Evolutionary conservation across 2,797 vertebrate genomes (phyloP), one percentile per base, ranked within the genome.

Genomic region (Tokudaia muenninki): DNA sequence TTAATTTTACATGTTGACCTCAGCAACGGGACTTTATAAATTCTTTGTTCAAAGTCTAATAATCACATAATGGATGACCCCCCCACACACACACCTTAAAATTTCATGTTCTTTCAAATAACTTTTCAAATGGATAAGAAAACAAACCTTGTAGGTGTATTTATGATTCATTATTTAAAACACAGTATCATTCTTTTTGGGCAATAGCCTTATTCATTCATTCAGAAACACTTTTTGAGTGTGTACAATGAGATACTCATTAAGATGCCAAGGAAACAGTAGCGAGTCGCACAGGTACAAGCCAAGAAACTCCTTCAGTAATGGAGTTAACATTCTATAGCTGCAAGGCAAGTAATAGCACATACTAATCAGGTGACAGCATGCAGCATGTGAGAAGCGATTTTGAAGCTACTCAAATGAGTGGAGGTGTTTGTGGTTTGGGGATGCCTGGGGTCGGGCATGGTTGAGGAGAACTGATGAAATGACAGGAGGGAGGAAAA

Each of bases 11-110:
- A 29, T 75, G 10, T 95, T 67, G 29, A 92, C 67, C 14, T 92
- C 8, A n/a, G 41, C 41, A 44, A 4, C 31, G 47, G 14, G 37
- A 26, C 29, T 86, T 84, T 89, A 65, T 67, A 70, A 37, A 41
- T 82, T 41, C 11, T 81, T 95, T 92, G 59, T 77, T 94, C 16
- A 63, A 96, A 89, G 52, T 22, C 21, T 63, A 91, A 87, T 37
- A 94, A 5, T 59, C 50, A 94, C 22, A 47, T 21, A 59, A 90
- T 19, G 65, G 57, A 44, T 10, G 87, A 65, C 12, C 12, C 80
- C 41, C 14, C 44, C 70, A n/a, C n/a, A n/a, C n/a, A n/a, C n/a
- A n/a, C 50, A 84, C 44, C 17, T 91, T 65, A 14, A 92, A 74
- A 70, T 75, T 50, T 84, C 74, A 55, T 22, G 26, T n/a, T 50